Conservation (phyloP, 2,797 vertebrate species). For the Acomys russatus region DNA sequence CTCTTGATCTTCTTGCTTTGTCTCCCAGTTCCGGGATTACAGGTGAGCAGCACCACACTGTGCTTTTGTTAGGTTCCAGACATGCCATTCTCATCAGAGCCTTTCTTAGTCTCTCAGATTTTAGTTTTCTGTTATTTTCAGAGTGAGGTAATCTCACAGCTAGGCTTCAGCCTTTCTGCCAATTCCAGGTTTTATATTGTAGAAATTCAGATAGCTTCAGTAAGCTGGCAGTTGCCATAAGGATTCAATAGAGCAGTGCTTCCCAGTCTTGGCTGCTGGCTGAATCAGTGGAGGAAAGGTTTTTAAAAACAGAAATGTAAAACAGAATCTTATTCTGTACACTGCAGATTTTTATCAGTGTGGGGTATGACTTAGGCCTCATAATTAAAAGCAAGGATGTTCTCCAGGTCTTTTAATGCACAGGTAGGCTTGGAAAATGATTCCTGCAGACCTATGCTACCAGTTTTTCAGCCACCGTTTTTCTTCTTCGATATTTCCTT, state of each 20-base stretch:
- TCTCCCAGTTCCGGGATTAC: not conserved
- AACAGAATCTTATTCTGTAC: not conserved
- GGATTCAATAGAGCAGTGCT: not conserved
- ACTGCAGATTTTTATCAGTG: not conserved
- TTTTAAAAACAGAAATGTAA: not conserved
- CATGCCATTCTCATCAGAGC: not conserved
- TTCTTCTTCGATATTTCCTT: slow-evolving; percentile 40
- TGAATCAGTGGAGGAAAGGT: not conserved
- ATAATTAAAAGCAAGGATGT: not conserved
- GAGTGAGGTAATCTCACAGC: not conserved
- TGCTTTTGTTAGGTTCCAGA: not conserved
- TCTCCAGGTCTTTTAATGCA: slow-evolving; percentile 21
- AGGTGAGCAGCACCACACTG: not conserved
- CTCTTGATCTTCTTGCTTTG: not conserved
- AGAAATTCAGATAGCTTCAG: slow-evolving; percentile 24
- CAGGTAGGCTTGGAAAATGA: not conserved
- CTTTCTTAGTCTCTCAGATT: not conserved
- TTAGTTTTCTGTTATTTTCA: slow-evolving; percentile 28
- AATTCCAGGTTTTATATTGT: slow-evolving; percentile 4
- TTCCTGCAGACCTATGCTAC: slow-evolving; percentile 13
- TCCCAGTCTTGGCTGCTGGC: not conserved
- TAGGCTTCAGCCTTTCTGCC: not conserved
- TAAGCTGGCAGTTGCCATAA: not conserved
- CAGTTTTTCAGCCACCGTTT: slow-evolving; percentile 26
- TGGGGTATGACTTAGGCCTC: not conserved